These are phyloP conservation scores for Drosophila acutilabella DNA, from an alignment of 2,888 invertebrate species.

Conservation along the genomic window DNA sequence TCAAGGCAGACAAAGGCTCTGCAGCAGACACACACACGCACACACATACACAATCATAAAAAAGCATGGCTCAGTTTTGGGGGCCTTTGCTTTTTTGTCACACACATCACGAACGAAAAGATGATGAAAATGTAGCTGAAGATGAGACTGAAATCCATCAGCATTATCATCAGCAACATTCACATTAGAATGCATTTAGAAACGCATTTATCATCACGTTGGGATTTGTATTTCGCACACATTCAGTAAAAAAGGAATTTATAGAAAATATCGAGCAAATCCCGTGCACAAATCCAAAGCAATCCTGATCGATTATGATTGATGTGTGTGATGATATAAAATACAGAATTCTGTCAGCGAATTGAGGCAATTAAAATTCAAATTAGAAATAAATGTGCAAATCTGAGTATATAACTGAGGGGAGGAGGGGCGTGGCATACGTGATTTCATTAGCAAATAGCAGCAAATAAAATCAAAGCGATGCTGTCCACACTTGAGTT, in stretches of 20 bases:
- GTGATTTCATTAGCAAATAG: slow-evolving; percentile 72
- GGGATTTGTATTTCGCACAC: slow-evolving; percentile 58
- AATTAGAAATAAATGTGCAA: slow-evolving; percentile 41
- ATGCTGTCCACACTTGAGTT: slow-evolving; percentile 34
- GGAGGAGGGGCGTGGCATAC: slow-evolving; percentile 46
- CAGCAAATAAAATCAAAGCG: slow-evolving; percentile 47
- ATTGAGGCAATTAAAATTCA: slow-evolving; percentile 72
- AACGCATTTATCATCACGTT: slow-evolving; percentile 73
- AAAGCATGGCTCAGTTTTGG: slow-evolving; percentile 59
- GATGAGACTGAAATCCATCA: slow-evolving; percentile 25
- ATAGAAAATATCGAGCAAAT: slow-evolving; percentile 20
- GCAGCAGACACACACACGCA: slow-evolving; percentile 46
- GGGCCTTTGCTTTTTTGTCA: slow-evolving; percentile 48
- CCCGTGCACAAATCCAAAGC: slow-evolving; percentile 41
- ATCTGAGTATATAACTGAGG: neutral
- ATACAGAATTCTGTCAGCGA: neutral
- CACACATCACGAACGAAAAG: slow-evolving; percentile 49
- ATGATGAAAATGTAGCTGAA: slow-evolving; percentile 6
- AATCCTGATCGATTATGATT: slow-evolving; percentile 83
- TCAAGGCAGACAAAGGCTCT: slow-evolving; percentile 63
- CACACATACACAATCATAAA: slow-evolving; percentile 34
- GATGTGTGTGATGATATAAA: slow-evolving; percentile 53
- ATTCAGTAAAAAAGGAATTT: neutral
- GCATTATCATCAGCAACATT: slow-evolving; percentile 17
- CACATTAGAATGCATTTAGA: slow-evolving; percentile 79